Conservation (phyloP, 1,140 invertebrate genomes). For the Harlomillsia oculata region DNA sequence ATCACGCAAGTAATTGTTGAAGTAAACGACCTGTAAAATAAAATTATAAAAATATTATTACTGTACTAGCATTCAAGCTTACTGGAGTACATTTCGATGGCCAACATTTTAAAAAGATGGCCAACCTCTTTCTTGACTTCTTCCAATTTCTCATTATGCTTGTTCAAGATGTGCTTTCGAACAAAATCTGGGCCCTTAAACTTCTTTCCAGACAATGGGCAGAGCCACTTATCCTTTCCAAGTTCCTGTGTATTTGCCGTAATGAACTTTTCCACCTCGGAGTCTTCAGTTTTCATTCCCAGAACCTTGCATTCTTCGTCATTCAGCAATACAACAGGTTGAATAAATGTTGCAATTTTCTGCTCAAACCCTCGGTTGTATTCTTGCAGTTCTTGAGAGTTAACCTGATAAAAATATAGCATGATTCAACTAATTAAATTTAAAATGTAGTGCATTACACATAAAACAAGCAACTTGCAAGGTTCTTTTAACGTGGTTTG, state of each 20-base stretch:
- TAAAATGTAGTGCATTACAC: neutral
- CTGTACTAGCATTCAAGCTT: neutral
- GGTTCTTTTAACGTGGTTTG: too few relatives aligned
- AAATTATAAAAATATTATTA: neutral
- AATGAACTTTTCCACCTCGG: conserved; percentile 89
- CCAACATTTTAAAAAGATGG: conserved; percentile 5
- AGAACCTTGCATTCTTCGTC: conserved; percentile 76
- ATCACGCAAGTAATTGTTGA: conserved; percentile 95
- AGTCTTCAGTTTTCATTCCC: conserved; percentile 75
- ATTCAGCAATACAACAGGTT: conserved; percentile 54
- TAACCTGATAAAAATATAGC: conserved; percentile 40
- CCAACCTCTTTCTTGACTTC: conserved; percentile 86
- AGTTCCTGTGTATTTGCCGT: conserved; percentile 89
- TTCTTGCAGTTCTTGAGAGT: conserved; percentile 59
- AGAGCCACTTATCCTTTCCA: conserved; percentile 96
- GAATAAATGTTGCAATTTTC: conserved; percentile 80
- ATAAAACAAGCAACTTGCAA: too few relatives aligned
- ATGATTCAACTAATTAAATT: neutral
- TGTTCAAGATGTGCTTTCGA: conserved; percentile 96
- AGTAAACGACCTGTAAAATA: conserved; percentile 65
- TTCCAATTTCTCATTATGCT: conserved; percentile 91
- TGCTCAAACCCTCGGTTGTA: conserved; percentile 69
- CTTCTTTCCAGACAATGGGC: conserved; percentile 96
- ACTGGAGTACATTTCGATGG: neutral
- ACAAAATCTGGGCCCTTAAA: conserved; percentile 99